Evolutionary conservation across 2,888 invertebrate genomes (phyloP).

Genomic region (Erannis defoliaria): DNA sequence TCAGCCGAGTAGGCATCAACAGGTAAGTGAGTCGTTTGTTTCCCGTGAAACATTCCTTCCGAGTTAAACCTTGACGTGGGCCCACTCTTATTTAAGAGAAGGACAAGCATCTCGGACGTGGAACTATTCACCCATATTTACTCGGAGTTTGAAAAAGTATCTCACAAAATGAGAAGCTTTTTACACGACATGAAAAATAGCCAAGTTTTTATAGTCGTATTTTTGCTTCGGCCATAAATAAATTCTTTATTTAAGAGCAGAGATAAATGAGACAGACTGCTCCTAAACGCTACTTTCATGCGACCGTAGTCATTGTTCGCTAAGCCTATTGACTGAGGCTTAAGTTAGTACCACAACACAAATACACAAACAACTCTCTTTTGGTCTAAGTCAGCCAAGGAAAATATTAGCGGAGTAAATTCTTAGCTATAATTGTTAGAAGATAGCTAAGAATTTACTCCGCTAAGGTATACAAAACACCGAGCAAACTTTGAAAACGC

Average conservation of each 20-base stretch:
- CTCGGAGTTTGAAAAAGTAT: constrained; percentile 31
- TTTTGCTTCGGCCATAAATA: constrained; percentile 17
- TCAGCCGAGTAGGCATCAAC: constrained; percentile 69
- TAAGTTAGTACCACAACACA: constrained; percentile 29
- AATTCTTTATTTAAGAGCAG: constrained; percentile 28
- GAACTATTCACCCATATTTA: constrained; percentile 31
- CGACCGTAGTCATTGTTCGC: constrained; percentile 25
- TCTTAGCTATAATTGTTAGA: constrained; percentile 33
- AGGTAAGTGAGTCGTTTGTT: constrained; percentile 82
- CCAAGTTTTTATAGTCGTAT: constrained; percentile 8
- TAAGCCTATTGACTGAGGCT: constrained; percentile 31
- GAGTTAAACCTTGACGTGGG: constrained; percentile 64
- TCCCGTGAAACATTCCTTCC: constrained; percentile 67
- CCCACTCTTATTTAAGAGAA: constrained; percentile 50
- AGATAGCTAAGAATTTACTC: constrained; percentile 23
- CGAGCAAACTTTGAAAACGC: constrained; percentile 40
- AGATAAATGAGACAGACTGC: constrained; percentile 28
- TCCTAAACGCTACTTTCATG: constrained; percentile 27
- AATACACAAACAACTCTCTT: constrained; percentile 30
- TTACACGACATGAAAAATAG: constrained; percentile 24
- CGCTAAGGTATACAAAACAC: constrained; percentile 26
- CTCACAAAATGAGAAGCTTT: constrained; percentile 29
- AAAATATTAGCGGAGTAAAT: constrained; percentile 27
- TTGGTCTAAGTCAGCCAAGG: constrained; percentile 10
- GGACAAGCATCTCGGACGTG: constrained; percentile 54